Conservation (phyloP, 1,140 invertebrate species). For the Patella vulgata region DNA sequence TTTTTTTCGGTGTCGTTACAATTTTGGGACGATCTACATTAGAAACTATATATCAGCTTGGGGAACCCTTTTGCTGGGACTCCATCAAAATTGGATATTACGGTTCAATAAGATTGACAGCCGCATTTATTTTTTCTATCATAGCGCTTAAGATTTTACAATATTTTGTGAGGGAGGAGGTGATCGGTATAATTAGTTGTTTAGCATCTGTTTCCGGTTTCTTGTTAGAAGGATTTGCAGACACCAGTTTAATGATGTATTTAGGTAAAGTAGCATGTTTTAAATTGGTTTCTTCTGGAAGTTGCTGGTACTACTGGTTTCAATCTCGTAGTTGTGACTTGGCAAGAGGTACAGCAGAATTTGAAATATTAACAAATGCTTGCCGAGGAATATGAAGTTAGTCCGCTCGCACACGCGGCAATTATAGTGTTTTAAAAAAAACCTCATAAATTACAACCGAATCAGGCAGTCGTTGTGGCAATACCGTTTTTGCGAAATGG, state of each 20-base stretch:
- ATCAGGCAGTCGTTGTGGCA: too few relatives aligned
- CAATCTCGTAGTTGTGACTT: too few relatives aligned
- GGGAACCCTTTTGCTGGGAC: slow-evolving; percentile 1
- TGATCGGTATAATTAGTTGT: not conserved
- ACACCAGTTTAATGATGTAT: not conserved
- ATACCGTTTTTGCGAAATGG: too few relatives aligned
- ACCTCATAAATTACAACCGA: too few relatives aligned
- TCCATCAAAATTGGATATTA: slow-evolving; percentile 1
- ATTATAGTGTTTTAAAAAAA: too few relatives aligned
- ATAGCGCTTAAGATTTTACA: not conserved
- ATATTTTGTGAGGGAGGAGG: not conserved
- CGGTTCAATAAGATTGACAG: not conserved
- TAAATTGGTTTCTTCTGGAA: too few relatives aligned
- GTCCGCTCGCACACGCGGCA: too few relatives aligned
- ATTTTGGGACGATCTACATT: not conserved
- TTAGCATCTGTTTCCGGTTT: not conserved
- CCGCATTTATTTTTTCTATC: not conserved
- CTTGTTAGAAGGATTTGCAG: not conserved
- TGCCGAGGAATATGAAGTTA: too few relatives aligned
- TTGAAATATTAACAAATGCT: too few relatives aligned
- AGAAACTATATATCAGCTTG: not conserved
- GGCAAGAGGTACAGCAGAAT: too few relatives aligned
- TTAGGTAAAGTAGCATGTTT: not conserved
- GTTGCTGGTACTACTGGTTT: too few relatives aligned
- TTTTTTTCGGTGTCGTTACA: not conserved